Base-by-base conservation (phyloP, 2,888 invertebrate genomes). In the Parasteatoda lunata region DNA sequence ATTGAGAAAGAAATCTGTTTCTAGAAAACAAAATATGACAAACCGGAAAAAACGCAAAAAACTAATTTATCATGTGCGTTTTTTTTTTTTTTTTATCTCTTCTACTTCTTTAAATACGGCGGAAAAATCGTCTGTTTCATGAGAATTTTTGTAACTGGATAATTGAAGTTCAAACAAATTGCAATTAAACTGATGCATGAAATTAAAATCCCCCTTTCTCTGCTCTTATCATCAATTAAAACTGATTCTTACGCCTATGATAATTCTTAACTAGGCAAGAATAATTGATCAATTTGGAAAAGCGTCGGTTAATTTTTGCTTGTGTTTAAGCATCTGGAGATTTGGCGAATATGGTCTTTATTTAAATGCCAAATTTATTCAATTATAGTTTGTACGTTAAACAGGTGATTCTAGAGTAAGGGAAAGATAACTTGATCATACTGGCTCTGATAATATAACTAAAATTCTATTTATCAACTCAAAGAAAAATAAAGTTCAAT, bases 101-200 rank as follows among this genome's bases (percentile, higher is more conserved):
- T 59, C 11, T 8, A 59, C 8, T 0, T 30, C 11, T 59, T 59
- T 59, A 59, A 59, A 59, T 59, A n/a, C 59, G n/a, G 59, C 59
- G 59, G 9, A 59, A 59, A 54, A 59, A 59, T 59, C 59, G 59
- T 13, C 59, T 59, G 59, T 7, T 59, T 59, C 59, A 59, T n/a
- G 59, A 13, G 59, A 59, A 59, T 13, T 59, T n/a, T 59, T n/a
- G 59, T 59, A 59, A 59, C 59, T n/a, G 11, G 59, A 59, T 59
- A 59, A 59, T 59, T 59, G 59, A 59, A 59, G 59, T 59, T 59
- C 59, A 59, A 59, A 59, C n/a, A 59, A 59, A 59, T 59, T 59
- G n/a, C 59, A 59, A n/a, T n/a, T 7, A 59, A 59, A 59, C 9
- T 9, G 9, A 9, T 9, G 59, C 59, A 59, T 59, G 59, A 59